phyloP scores from a whole-genome alignment of 2,797 vertebrate species.

The Chrysolophus pictus region DNA sequence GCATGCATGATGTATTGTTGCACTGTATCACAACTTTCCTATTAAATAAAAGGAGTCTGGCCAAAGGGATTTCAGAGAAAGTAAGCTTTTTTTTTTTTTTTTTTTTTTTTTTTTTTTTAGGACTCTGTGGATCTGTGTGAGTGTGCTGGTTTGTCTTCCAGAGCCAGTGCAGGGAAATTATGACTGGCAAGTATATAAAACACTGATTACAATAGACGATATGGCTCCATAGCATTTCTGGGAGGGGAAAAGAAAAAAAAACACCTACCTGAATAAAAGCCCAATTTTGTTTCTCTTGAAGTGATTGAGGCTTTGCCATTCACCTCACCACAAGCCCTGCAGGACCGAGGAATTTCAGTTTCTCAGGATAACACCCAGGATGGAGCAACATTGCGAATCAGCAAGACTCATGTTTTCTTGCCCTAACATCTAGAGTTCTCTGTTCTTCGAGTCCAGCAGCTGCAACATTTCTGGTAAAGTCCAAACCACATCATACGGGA shows the following conservation, averaged over 20 bases:
- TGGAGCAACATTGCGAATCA: constrained; percentile 33
- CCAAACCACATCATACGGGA: constrained; percentile 57
- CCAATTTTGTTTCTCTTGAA: background rate
- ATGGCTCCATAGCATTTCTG: constrained; percentile 16
- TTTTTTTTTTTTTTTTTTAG: background rate
- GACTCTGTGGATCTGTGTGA: background rate
- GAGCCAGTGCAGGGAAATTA: background rate
- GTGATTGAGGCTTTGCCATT: constrained; percentile 64
- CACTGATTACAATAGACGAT: background rate
- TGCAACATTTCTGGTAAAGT: constrained; percentile 15
- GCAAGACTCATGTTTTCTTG: constrained; percentile 31
- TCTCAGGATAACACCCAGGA: constrained; percentile 66
- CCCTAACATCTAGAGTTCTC: background rate
- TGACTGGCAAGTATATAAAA: background rate
- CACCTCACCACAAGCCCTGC: constrained; percentile 56
- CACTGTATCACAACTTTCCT: constrained; percentile 1
- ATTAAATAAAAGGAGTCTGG: constrained; percentile 34
- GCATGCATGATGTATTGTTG: constrained; percentile 41
- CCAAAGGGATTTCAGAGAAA: constrained; percentile 19
- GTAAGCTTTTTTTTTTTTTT: background rate
- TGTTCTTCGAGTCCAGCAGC: constrained; percentile 13
- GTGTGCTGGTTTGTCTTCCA: background rate
- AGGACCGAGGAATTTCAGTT: constrained; percentile 46
- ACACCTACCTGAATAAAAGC: constrained; percentile 46
- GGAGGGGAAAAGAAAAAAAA: constrained; percentile 13